Evolutionary conservation across 2,113 vertebrate species (phyloP).

Genomic region (Nothobranchius kuhntae): DNA sequence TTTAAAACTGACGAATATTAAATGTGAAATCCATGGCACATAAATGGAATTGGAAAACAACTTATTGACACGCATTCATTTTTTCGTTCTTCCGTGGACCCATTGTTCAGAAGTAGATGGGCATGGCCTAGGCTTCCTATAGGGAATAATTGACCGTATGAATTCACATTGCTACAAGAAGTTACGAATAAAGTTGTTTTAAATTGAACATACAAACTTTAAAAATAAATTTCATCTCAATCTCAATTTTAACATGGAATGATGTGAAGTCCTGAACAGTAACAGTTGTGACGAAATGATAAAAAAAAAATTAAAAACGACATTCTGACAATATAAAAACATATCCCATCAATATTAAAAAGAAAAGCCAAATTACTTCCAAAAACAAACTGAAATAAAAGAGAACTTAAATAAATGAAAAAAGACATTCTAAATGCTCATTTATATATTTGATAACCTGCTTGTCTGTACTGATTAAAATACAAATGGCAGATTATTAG

Average conservation of each 20-base stretch:
- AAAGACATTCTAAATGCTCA: slow-evolving; percentile 14
- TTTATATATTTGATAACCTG: slow-evolving; percentile 2
- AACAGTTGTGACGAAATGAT: slow-evolving; percentile 46
- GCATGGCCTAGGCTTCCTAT: no score
- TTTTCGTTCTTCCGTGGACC: no score
- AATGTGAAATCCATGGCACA: no score
- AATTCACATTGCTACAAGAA: not conserved
- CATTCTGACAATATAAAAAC: slow-evolving; percentile 40
- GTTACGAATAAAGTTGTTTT: not conserved
- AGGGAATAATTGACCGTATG: not conserved
- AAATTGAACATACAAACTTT: slow-evolving; percentile 5
- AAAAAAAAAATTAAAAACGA: slow-evolving; percentile 1
- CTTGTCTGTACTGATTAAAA: slow-evolving; percentile 15
- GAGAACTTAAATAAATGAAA: slow-evolving; percentile 27
- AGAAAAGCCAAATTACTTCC: not conserved
- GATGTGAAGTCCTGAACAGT: slow-evolving; percentile 67
- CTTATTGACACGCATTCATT: no score
- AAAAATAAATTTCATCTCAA: slow-evolving; percentile 21
- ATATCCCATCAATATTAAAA: slow-evolving; percentile 13
- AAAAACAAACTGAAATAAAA: slow-evolving; percentile 35
- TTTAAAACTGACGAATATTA: no score
- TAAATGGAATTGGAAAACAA: no score
- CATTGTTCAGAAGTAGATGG: no score
- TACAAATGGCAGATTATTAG: slow-evolving; percentile 32
- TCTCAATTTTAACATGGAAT: slow-evolving; percentile 63